Conservation (phyloP, 1,140 invertebrate species). For the Schmidtea mediterranea region DNA sequence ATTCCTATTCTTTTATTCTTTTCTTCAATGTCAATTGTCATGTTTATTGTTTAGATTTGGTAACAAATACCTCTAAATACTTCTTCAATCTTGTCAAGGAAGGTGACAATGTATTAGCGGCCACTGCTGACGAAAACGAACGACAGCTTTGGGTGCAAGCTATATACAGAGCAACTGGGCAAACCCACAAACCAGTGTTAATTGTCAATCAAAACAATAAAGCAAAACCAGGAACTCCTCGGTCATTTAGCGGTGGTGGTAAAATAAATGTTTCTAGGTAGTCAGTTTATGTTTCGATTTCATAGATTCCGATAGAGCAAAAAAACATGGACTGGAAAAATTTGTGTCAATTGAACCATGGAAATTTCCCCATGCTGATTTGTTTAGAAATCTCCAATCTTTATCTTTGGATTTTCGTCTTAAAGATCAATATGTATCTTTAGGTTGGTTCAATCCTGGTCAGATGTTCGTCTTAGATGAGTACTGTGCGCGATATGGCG, state of each 20-base stretch:
- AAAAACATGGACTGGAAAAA: constrained; percentile 60
- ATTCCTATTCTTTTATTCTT: not conserved
- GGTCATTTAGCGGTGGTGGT: too few species aligned
- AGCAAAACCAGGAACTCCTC: not conserved
- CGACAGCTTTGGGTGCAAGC: constrained; percentile 85
- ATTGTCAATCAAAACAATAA: not conserved
- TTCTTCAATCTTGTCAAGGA: constrained; percentile 96
- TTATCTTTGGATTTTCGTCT: constrained; percentile 73
- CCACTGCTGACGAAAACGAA: constrained; percentile 89
- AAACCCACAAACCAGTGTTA: constrained; percentile 67
- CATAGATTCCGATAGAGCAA: not conserved
- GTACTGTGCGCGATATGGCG: constrained; percentile 85
- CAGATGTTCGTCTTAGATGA: constrained; percentile 94
- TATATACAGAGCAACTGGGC: constrained; percentile 86
- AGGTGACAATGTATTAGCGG: constrained; percentile 81
- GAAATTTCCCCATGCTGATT: constrained; percentile 65
- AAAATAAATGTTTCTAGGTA: too few species aligned
- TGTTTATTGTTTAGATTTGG: constrained; percentile 12
- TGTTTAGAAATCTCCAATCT: constrained; percentile 70
- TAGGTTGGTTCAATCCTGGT: constrained; percentile 96
- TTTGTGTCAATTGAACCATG: constrained; percentile 91
- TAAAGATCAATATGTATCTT: constrained; percentile 78
- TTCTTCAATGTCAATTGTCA: not conserved
- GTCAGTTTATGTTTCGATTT: too few species aligned
- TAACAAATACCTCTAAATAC: constrained; percentile 55